These are phyloP conservation scores for Dallia pectoralis DNA, from an alignment of 2,797 vertebrate genomes.

Conservation along the genomic window DNA sequence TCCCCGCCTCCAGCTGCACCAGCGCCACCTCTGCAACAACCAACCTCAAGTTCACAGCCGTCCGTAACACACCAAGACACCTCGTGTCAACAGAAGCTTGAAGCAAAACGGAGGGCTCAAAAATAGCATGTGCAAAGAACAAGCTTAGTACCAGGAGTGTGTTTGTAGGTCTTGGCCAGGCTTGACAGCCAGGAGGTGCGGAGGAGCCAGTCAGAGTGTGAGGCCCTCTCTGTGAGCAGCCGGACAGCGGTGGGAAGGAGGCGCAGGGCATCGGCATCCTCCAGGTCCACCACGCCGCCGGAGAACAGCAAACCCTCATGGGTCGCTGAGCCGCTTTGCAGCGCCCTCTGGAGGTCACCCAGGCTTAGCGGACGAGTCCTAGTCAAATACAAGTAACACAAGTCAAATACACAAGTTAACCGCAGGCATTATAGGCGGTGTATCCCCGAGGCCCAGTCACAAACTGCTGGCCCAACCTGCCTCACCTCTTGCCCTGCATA, in stretches of 20 bases:
- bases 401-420: not conserved
- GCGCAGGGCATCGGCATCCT: constrained; percentile 74
- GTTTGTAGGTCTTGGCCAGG: constrained; percentile 76
- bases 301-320: constrained; percentile 78
- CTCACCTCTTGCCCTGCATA: constrained; percentile 83
- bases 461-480: not conserved
- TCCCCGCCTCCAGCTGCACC: constrained; percentile 85
- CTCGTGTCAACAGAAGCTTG: not conserved
- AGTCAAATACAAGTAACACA: constrained; percentile 39
- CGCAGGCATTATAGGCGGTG: not conserved
- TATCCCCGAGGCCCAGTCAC: not conserved
- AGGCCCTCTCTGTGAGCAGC: constrained; percentile 85
- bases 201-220: constrained; percentile 90
- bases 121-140: not conserved
- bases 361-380: constrained; percentile 87
- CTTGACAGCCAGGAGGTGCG: constrained; percentile 90
- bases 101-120: not conserved
- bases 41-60: not conserved
- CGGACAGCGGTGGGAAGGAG: constrained; percentile 83
- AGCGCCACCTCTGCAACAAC: constrained; percentile 72
- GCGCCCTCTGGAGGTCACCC: constrained; percentile 81
- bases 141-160: constrained; percentile 61
- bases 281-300: constrained; percentile 64
- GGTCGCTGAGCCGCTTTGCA: constrained; percentile 73
- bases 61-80: not conserved